phyloP scores from a whole-genome alignment of 1,140 invertebrate species.

The Drosophila grimshawi region DNA sequence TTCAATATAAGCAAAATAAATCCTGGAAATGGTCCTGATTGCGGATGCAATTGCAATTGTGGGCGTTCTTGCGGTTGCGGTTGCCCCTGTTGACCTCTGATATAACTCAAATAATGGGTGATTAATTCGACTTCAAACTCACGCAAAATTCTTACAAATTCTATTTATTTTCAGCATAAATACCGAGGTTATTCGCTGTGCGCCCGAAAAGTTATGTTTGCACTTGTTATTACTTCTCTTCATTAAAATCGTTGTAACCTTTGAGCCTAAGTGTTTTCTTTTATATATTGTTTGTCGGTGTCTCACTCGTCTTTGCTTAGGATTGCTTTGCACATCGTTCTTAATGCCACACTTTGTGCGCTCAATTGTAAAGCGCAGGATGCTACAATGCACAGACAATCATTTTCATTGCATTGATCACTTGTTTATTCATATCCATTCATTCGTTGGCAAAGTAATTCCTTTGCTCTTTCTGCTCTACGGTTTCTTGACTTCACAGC shows the following conservation, averaged over 20 bases:
- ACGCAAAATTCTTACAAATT: not conserved
- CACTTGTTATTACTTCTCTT: constrained; percentile 20
- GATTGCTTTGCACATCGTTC: not conserved
- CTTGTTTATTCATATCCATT: constrained; percentile 81
- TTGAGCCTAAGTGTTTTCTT: constrained; percentile 27
- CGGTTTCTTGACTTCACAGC: constrained; percentile 68
- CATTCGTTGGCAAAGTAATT: constrained; percentile 81
- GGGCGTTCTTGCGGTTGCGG: not conserved
- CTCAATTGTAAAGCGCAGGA: constrained; percentile 69
- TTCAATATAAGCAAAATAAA: not conserved
- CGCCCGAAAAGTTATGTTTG: constrained; percentile 21
- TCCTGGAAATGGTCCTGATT: not conserved
- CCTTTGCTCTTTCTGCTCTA: constrained; percentile 70
- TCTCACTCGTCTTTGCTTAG: constrained; percentile 10
- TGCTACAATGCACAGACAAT: constrained; percentile 74
- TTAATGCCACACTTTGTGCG: constrained; percentile 63
- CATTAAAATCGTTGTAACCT: constrained; percentile 64
- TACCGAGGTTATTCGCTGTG: no score
- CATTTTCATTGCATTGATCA: constrained; percentile 83
- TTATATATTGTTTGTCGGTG: constrained; percentile 12
- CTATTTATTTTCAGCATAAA: not conserved
- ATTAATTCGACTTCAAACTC: not conserved
- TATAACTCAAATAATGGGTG: not conserved
- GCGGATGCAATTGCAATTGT: not conserved
- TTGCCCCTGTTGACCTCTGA: not conserved